These are phyloP conservation scores for Edolisoma coerulescens DNA, from an alignment of 2,113 vertebrate species.

Conservation along the genomic window DNA sequence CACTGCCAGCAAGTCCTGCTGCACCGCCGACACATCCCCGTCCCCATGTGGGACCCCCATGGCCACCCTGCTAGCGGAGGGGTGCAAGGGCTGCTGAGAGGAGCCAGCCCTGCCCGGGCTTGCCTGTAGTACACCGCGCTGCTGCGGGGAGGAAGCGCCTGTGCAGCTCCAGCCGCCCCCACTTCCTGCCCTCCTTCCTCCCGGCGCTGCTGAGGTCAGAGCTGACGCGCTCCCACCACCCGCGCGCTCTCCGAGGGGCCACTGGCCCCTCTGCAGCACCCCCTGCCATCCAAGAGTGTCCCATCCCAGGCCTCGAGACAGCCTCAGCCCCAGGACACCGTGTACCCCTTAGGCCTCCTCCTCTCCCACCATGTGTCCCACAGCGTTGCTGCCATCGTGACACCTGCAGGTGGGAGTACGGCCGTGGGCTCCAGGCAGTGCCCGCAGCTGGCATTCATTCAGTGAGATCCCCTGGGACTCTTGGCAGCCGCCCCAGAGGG, in stretches of 20 bases:
- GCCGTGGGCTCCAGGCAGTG: neutral
- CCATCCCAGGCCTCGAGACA: neutral
- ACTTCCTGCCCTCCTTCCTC: conserved; percentile 55
- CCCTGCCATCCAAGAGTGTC: neutral
- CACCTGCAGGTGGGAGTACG: rapidly evolving
- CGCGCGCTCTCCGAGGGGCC: neutral
- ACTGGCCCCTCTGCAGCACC: neutral
- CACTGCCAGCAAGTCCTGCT: neutral
- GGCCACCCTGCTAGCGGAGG: rapidly evolving
- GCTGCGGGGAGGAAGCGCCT: conserved; percentile 18
- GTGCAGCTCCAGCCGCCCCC: conserved; percentile 29
- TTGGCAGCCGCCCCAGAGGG: rapidly evolving
- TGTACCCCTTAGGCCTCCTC: neutral
- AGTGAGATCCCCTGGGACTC: too few species aligned
- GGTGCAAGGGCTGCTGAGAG: neutral
- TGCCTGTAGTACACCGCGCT: rapidly evolving
- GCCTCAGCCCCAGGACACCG: neutral
- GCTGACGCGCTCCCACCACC: neutral
- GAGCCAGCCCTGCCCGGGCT: neutral
- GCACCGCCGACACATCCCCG: rapidly evolving
- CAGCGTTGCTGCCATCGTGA: rapidly evolving
- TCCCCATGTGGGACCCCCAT: rapidly evolving
- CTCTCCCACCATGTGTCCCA: neutral
- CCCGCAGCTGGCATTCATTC: rapidly evolving
- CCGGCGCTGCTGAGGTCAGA: conserved; percentile 7